Evolutionary conservation across 2,888 invertebrate genomes (phyloP).

Genomic region (Dorcus hopei): DNA sequence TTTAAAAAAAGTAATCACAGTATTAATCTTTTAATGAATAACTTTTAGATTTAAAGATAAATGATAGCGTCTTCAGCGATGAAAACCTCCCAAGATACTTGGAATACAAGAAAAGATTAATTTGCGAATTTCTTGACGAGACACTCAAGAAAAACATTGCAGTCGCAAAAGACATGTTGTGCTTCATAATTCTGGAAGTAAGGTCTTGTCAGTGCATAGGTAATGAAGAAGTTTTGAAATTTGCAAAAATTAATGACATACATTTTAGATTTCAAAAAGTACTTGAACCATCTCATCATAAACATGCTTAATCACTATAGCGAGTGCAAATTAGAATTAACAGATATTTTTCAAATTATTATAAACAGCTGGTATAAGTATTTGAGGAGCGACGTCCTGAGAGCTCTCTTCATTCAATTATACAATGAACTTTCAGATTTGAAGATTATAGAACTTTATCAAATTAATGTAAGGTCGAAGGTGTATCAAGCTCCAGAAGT

Average conservation of each 20-base stretch:
- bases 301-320: conserved; percentile 8
- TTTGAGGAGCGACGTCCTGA: conserved; percentile 7
- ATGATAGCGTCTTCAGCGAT: not conserved
- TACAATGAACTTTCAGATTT: conserved; percentile 7
- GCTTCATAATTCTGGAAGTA: not conserved
- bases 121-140: conserved; percentile 6
- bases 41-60: conserved; percentile 8
- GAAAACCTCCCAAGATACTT: not conserved
- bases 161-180: conserved; percentile 8
- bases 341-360: conserved; percentile 10
- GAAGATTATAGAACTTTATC: conserved; percentile 12
- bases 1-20: not conserved
- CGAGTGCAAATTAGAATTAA: conserved; percentile 1
- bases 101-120: conserved; percentile 6
- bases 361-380: conserved; percentile 15
- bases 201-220: not conserved
- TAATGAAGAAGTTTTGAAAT: not conserved
- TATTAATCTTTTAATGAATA: not conserved
- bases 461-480: conserved; percentile 6
- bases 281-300: conserved; percentile 7
- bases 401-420: conserved; percentile 3
- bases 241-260: not conserved
- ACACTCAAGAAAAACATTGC: not conserved
- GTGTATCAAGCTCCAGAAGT: conserved; percentile 8
- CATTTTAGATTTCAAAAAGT: conserved; percentile 11